phyloP scores from a whole-genome alignment of 2,888 invertebrate genomes.

The Drosophila pseudotalamancana region DNA sequence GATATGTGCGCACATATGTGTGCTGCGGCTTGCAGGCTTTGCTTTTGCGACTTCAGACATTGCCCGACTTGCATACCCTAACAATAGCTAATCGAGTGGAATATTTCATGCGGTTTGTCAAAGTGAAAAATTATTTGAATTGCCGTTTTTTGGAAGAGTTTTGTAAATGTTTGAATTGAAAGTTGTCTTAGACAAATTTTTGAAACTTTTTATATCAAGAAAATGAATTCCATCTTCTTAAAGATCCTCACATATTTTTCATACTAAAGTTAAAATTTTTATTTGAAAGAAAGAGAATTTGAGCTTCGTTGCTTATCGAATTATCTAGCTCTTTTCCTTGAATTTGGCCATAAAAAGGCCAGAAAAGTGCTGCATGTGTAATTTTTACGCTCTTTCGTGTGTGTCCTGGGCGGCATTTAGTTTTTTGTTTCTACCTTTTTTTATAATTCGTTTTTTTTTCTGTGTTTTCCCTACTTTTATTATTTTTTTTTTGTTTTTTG shows the following conservation, averaged over 20 bases:
- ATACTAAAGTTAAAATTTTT: too few species aligned
- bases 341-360: conserved; percentile 49
- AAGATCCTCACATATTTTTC: too few species aligned
- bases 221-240: too few species aligned
- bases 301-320: conserved; percentile 10
- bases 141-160: neutral
- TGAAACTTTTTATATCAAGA: too few species aligned
- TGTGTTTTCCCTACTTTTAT: neutral
- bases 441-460: conserved; percentile 17
- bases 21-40: conserved; percentile 60
- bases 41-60: conserved; percentile 63
- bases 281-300: conserved; percentile 31
- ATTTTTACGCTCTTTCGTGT: conserved; percentile 66
- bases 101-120: neutral
- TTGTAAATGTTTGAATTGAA: neutral
- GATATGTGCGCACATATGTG: conserved; percentile 43
- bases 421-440: conserved; percentile 26
- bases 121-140: neutral
- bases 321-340: conserved; percentile 1
- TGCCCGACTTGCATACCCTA: conserved; percentile 51
- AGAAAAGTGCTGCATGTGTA: conserved; percentile 77
- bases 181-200: neutral
- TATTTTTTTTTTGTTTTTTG: conserved; percentile 23
- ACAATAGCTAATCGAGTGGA: neutral
- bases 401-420: conserved; percentile 51